These are phyloP conservation scores for Macrotus californicus DNA, from an alignment of 2,113 vertebrate species.

Conservation along the genomic window DNA sequence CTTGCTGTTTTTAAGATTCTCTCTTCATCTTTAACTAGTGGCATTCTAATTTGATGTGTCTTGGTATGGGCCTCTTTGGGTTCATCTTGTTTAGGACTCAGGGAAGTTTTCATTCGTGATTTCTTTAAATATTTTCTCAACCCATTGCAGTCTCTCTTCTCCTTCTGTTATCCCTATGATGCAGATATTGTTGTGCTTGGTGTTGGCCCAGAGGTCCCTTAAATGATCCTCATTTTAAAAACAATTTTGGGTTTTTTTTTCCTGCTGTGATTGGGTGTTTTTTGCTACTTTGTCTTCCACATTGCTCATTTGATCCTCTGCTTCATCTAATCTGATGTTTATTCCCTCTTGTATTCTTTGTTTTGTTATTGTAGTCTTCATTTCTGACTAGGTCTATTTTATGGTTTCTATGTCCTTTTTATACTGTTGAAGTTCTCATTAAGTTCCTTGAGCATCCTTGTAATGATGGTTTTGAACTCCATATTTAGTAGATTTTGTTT, in stretches of 20 bases:
- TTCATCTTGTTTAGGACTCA: too few species aligned
- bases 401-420: background rate
- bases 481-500: too few species aligned
- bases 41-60: too few species aligned
- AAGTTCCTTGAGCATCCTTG: background rate
- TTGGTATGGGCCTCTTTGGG: too few species aligned
- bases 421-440: background rate
- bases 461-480: too few species aligned
- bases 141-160: background rate
- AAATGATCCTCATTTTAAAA: background rate
- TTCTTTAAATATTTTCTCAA: background rate
- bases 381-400: background rate
- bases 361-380: background rate
- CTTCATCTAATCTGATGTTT: background rate
- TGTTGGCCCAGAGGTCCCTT: background rate
- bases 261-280: background rate
- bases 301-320: background rate
- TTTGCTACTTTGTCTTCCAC: background rate
- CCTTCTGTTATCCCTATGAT: background rate
- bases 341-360: background rate
- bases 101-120: background rate
- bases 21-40: too few species aligned
- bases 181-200: background rate
- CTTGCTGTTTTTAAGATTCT: background rate
- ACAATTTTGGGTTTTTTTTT: background rate